These are phyloP conservation scores for Acleris laterana DNA, from an alignment of 2,888 invertebrate species.

Conservation along the genomic window DNA sequence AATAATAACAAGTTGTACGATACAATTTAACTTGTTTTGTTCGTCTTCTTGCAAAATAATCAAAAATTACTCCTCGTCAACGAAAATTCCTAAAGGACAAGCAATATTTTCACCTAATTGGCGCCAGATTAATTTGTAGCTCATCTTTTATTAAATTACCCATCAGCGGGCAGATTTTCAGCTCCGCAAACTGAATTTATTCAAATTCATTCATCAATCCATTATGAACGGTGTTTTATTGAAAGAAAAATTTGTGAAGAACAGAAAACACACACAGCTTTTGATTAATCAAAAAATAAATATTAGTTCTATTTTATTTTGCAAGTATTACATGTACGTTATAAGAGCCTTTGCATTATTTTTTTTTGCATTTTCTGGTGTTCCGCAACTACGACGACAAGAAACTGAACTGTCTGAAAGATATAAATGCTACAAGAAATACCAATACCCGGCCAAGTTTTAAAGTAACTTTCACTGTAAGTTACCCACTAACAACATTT, in stretches of 20 bases:
- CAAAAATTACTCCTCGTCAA: conserved; percentile 16
- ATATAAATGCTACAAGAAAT: no score
- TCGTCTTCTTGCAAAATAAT: not conserved
- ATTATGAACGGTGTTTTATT: conserved; percentile 27
- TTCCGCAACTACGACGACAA: no score
- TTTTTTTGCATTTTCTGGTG: no score
- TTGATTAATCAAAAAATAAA: no score
- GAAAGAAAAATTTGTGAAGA: not conserved
- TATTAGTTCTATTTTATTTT: no score
- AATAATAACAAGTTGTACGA: not conserved
- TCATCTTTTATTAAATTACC: conserved; percentile 34
- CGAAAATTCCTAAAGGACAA: conserved; percentile 12
- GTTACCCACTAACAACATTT: no score
- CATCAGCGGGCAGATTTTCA: conserved; percentile 24
- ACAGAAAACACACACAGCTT: no score
- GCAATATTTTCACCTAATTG: conserved; percentile 27
- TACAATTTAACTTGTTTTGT: conserved; percentile 5
- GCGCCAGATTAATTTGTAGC: conserved; percentile 24
- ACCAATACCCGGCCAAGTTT: no score
- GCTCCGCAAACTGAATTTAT: conserved; percentile 32
- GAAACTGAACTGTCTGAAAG: no score
- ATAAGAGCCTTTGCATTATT: no score
- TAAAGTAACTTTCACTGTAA: no score
- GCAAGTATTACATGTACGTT: no score
- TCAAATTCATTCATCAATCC: conserved; percentile 36